Evolutionary conservation across 2,113 vertebrate species (phyloP), one percentile per base, ranked within the genome.

Genomic region (Numenius arquata): DNA sequence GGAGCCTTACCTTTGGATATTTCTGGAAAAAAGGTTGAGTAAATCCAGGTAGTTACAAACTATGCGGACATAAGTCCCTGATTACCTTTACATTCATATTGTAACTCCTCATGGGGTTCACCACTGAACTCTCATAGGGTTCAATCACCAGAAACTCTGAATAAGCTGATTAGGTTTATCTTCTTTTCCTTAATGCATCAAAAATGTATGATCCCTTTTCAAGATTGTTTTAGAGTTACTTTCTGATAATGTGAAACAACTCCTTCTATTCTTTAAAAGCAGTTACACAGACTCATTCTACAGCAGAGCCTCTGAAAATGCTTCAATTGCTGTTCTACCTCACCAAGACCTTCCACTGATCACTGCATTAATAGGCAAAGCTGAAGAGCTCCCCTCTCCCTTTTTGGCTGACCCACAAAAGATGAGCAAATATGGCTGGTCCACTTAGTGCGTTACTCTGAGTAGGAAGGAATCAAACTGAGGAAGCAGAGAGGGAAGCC

Each of bases 391-490:
- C 10, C 7, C 29, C 18, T 6, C 30, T 32, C 17, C 14, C 9
- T 58, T 62, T 56, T n/a, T 67, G 50, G 19, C 15, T 2, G 3
- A 70, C 50, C 15, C 48, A 85, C n/a, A 41, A 17, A 80, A 67
- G 26, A 76, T 45, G 23, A 63, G 30, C 48, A 70, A 67, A 73
- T 48, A 83, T 2, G 6, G 12, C 18, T 62, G 18, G 22, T 71
- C 40, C 36, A 90, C 23, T 27, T 26, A 61, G 29, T 34, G 41
- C 3, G 5, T 6, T 86, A 52, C 43, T 75, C 34, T n/a, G 52
- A 68, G 29, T 48, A 90, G 23, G 40, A 93, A 95, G 92, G 90
- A 96, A 95, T 94, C 93, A 92, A 97, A 96, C 90, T 82, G 90
- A 89, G 93, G 76, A 92, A 91, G 56, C 79, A 84, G 90, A 96